Evolutionary conservation across 2,113 vertebrate genomes (phyloP), one percentile per base, ranked within the genome.

Genomic region (Anolis carolinensis): DNA sequence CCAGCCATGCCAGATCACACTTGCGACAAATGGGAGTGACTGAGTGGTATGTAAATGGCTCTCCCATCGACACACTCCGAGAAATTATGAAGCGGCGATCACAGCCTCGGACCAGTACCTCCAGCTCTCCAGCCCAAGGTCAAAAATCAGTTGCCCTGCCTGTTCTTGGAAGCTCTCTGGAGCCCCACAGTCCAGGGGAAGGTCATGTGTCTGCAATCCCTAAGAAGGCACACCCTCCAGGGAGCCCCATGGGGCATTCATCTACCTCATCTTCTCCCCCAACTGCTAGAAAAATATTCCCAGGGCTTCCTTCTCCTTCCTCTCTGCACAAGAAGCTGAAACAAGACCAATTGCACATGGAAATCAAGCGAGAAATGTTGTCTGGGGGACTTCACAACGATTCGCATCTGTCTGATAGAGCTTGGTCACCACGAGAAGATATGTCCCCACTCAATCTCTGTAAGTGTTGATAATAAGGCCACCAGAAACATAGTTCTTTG

Each of bases 21-120:
- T 95, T 99, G 71, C 97, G 98, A 1, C 98, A 99, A 93, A 98
- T 99, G 97, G 98, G 98, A 14, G 98, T 99, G 82, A 99, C 98
- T 0, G 97, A 99, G 94, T 99, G 98, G 98, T 97, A 97, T 0
- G 98, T 99, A 87, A 99, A 99, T 7, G 98, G 98, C 75, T 99
- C 98, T 0, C 98, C 98, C 75, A 99, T 99, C 20, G 98, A 99
- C 94, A 99, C 98, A 0, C 95, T 98, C 32, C 95, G 97, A 72
- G 98, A 98, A 94, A 96, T 99, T 62, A 97, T 98, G 96, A 97
- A 96, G 67, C 89, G 96, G 71, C 92, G 93, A 84, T 92, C 91
- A 79, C 95, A 96, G 0, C 89, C 95, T 2, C 90, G 95, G 65
- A 90, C 90, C 18, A 59, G 91, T 1, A 18, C 93, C 48, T 88